Evolutionary conservation across 2,113 vertebrate genomes (phyloP), one percentile per base, ranked within the genome.

Genomic region (Amazona guildingii): DNA sequence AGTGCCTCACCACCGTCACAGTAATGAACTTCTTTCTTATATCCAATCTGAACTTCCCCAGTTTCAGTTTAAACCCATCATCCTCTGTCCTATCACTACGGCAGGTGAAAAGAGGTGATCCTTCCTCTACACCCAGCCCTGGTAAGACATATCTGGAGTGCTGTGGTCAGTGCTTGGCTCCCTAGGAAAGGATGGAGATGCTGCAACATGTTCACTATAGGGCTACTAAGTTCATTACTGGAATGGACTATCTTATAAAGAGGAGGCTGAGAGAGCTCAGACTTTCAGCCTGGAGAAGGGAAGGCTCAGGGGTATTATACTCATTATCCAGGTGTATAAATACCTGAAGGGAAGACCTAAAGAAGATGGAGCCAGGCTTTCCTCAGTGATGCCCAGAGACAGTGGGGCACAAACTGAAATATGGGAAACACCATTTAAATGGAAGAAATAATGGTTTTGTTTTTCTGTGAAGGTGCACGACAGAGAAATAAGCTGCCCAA

Each of bases 361-460:
- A 78, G 48, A 68, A 63, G 76, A 35, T 10, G 20, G 28, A 83
- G 8, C 0, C 17, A 55, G 25, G 35, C 4, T n/a, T 83, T 78
- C 46, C 23, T 64, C 13, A 29, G 37, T 14, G 4, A 4, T 24
- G 21, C 9, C 9, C 33, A 63, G 11, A 14, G 31, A 57, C 14
- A 68, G 28, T 0, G 1, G 8, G 12, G 27, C 31, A 70, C 25
- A 67, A 70, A 69, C 0, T 27, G 13, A 85, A 92, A 79, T 6
- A 39, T 6, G 78, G 24, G 7, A 68, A 51, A 73, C 37, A 46
- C 27, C 6, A 29, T 39, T 51, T 68, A 86, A 94, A 55, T 5
- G 20, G 25, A 80, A 39, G 11, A 61, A 79, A 46, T 61, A 64
- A 10, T 3, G 4, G 44, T 46, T 2, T 48, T 57, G 8, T n/a